Conservation (phyloP, 2,113 vertebrate genomes). For the Pomatostomus ruficeps region DNA sequence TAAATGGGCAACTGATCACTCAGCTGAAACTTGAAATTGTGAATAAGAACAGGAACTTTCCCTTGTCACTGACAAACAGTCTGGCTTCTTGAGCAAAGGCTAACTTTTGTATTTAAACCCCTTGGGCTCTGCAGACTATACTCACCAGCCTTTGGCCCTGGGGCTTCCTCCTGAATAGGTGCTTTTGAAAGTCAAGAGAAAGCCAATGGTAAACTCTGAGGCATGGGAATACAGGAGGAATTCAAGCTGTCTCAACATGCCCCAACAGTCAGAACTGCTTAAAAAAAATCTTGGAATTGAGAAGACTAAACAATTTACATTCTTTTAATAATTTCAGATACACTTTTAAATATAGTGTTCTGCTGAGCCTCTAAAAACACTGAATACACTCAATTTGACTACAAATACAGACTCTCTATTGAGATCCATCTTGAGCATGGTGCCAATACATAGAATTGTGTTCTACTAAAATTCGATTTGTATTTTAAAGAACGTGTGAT, state of each 20-base stretch:
- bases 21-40: not conserved
- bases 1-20: not conserved
- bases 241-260: slow-evolving; percentile 29
- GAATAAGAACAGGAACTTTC: not conserved
- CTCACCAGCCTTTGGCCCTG: not conserved
- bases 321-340: slow-evolving; percentile 32
- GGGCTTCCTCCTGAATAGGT: not conserved
- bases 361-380: not conserved
- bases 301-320: not conserved
- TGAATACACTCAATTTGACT: not conserved
- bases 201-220: slow-evolving; percentile 10
- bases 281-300: not conserved
- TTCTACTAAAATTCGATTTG: not conserved
- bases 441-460: not conserved
- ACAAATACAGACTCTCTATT: not conserved
- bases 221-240: slow-evolving; percentile 27
- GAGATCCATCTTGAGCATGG: not conserved
- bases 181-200: not conserved
- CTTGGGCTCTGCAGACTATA: not conserved
- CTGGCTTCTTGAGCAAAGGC: not conserved
- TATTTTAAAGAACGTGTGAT: not conserved
- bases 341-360: not conserved
- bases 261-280: slow-evolving; percentile 11
- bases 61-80: not conserved
- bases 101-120: not conserved